These are phyloP conservation scores for Phylloscopus trochiloides DNA, from an alignment of 2,113 vertebrate genomes.

Conservation along the genomic window DNA sequence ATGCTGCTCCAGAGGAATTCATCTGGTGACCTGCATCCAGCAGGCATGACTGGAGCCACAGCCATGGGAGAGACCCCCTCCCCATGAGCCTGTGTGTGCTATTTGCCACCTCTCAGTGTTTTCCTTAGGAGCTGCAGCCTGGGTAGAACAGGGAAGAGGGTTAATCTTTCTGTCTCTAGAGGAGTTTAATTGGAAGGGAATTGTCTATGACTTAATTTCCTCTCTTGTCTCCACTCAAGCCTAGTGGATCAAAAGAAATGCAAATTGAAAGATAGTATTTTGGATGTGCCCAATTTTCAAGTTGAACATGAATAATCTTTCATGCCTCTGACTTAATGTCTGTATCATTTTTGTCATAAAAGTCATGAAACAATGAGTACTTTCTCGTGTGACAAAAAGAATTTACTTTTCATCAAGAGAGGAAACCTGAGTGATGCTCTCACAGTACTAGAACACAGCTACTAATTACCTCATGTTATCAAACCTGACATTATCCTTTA, in stretches of 20 bases:
- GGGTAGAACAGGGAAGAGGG: neutral
- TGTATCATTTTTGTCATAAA: neutral
- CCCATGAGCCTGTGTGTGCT: fast-evolving
- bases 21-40: neutral
- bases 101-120: fast-evolving
- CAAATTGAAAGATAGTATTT: slow-evolving; percentile 31
- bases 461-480: neutral
- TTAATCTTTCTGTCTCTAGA: neutral
- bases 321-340: slow-evolving; percentile 4
- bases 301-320: neutral
- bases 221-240: neutral
- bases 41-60: neutral
- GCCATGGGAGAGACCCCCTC: fast-evolving
- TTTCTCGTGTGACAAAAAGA: neutral
- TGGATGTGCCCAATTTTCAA: neutral
- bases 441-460: neutral
- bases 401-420: neutral
- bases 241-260: slow-evolving; percentile 42
- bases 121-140: neutral
- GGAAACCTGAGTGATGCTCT: neutral
- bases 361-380: neutral
- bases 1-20: neutral
- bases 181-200: slow-evolving; percentile 39
- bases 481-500: slow-evolving; percentile 23
- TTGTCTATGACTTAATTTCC: slow-evolving; percentile 18